Conservation (phyloP, 2,797 vertebrate species). For the Eurystomus glaucurus region DNA sequence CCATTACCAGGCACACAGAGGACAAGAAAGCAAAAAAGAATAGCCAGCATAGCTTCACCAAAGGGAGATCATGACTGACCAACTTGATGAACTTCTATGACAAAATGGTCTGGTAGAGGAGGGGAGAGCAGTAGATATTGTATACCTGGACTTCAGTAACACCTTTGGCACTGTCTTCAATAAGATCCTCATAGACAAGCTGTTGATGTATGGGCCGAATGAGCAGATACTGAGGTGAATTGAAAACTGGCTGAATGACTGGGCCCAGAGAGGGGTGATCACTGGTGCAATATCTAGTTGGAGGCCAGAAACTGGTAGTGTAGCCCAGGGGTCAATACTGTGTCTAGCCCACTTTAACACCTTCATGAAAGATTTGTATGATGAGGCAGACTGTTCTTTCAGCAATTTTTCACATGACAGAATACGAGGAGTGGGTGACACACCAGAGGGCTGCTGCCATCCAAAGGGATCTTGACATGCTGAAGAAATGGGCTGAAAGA, state of each 20-base stretch:
- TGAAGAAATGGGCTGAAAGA: too few relatives aligned
- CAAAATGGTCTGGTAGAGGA: not conserved
- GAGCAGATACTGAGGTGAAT: too few relatives aligned
- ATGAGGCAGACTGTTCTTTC: not conserved
- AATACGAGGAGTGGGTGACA: not conserved
- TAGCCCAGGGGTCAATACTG: not conserved
- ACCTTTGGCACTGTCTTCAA: accelerated
- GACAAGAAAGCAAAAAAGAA: not conserved
- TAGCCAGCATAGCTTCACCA: not conserved
- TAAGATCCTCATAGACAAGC: not conserved
- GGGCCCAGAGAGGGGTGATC: not conserved
- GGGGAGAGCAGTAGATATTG: not conserved
- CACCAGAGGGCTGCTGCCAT: not conserved
- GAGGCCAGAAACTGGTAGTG: not conserved
- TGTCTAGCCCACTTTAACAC: not conserved
- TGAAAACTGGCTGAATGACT: too few relatives aligned
- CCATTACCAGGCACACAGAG: not conserved
- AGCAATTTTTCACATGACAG: not conserved
- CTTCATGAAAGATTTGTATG: not conserved
- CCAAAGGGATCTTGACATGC: too few relatives aligned
- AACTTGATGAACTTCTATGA: not conserved
- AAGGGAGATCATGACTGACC: not conserved
- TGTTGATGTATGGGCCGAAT: too few relatives aligned
- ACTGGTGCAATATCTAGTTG: not conserved
- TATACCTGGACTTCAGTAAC: not conserved